Evolutionary conservation across 2,113 vertebrate genomes (phyloP).

Genomic region (Crotalus tigris): DNA sequence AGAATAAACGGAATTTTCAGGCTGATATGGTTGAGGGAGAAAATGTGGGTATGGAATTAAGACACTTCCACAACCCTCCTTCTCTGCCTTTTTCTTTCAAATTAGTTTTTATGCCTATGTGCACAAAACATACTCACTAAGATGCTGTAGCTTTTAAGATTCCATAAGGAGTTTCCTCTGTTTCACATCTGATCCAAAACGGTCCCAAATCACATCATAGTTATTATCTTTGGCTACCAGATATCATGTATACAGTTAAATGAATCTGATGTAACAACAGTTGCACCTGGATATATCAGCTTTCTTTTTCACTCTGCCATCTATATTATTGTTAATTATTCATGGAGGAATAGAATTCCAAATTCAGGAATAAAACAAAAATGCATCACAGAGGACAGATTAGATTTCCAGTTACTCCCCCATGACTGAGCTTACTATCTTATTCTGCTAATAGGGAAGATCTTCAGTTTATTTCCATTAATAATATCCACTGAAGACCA

Average conservation of each 20-base stretch:
- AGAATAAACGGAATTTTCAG: neutral
- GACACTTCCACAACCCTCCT: neutral
- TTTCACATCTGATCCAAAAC: neutral
- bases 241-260: neutral
- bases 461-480: neutral
- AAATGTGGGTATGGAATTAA: neutral
- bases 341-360: neutral
- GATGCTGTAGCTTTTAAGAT: neutral
- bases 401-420: neutral
- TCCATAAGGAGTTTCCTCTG: neutral
- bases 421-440: neutral
- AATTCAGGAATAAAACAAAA: neutral
- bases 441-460: neutral
- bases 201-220: neutral
- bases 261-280: neutral
- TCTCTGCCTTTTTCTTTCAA: neutral
- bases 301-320: neutral
- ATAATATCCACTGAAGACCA: neutral
- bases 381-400: neutral
- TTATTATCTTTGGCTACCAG: neutral
- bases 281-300: neutral
- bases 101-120: neutral
- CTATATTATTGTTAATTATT: neutral
- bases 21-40: neutral
- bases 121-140: neutral